These are phyloP conservation scores for Trichacis sp. DNA, from an alignment of 2,888 invertebrate genomes.

Conservation along the genomic window DNA sequence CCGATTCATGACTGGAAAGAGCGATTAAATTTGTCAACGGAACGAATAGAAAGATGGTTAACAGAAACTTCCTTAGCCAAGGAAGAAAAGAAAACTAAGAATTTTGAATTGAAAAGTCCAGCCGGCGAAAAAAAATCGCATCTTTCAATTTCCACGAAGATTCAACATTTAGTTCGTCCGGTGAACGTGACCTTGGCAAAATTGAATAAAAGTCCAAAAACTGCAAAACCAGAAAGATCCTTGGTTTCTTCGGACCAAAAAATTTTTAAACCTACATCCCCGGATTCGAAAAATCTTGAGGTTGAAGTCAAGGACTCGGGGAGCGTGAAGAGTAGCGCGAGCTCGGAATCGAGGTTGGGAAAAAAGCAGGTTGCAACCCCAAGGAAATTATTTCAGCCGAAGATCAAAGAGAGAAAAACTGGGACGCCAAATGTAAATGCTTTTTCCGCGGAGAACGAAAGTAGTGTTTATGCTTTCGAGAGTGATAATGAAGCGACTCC, in stretches of 20 bases:
- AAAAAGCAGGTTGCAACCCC: constrained; percentile 68
- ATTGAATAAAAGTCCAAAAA: constrained; percentile 45
- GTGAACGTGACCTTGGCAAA: constrained; percentile 66
- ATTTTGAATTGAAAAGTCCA: constrained; percentile 53
- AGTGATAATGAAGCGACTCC: constrained; percentile 74
- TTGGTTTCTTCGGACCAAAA: constrained; percentile 10
- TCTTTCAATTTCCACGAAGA: constrained; percentile 64
- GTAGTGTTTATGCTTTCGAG: constrained; percentile 80
- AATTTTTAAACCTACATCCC: not conserved
- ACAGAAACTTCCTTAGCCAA: constrained; percentile 72
- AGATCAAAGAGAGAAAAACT: constrained; percentile 70
- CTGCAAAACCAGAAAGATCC: constrained; percentile 19
- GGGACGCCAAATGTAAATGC: constrained; percentile 71
- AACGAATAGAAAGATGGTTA: constrained; percentile 78
- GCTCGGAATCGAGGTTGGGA: constrained; percentile 15
- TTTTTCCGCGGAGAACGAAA: constrained; percentile 78
- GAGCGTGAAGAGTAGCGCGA: not conserved
- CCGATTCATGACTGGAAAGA: constrained; percentile 71
- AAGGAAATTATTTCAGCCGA: constrained; percentile 73
- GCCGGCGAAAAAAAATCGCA: constrained; percentile 44
- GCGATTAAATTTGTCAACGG: constrained; percentile 78
- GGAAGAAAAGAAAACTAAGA: constrained; percentile 58
- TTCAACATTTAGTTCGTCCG: constrained; percentile 65
- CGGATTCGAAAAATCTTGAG: not conserved
- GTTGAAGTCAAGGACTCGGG: not conserved